Evolutionary conservation across 2,113 vertebrate genomes (phyloP).

Genomic region (Misgurnus anguillicaudatus): DNA sequence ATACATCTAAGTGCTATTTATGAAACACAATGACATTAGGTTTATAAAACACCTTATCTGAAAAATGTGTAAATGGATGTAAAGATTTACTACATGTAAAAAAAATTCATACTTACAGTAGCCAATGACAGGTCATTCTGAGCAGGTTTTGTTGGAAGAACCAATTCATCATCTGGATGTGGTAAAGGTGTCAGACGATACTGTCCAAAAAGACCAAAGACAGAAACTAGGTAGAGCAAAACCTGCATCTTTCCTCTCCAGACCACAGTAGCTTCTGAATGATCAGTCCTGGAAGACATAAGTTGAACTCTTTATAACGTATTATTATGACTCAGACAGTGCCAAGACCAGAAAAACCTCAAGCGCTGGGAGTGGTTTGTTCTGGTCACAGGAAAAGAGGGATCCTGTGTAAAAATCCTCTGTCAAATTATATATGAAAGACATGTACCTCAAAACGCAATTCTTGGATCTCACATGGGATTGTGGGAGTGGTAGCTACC

Average conservation of each 20-base stretch:
- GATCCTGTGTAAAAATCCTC: slow-evolving; percentile 22
- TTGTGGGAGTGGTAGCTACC: not conserved
- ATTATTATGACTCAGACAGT: slow-evolving; percentile 72
- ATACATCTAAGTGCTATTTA: no score
- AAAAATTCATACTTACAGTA: slow-evolving; percentile 76
- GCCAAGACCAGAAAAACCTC: slow-evolving; percentile 66
- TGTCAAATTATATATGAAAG: slow-evolving; percentile 36
- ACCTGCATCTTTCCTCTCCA: slow-evolving; percentile 30
- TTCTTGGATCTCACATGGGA: slow-evolving; percentile 16
- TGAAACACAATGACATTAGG: no score
- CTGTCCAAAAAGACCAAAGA: slow-evolving; percentile 51
- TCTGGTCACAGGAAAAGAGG: slow-evolving; percentile 51
- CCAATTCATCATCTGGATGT: slow-evolving; percentile 44
- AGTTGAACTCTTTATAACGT: slow-evolving; percentile 72
- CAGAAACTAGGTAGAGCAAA: slow-evolving; percentile 54
- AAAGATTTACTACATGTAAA: not conserved
- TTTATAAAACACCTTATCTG: not conserved
- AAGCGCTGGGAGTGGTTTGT: slow-evolving; percentile 74
- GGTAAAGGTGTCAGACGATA: slow-evolving; percentile 61
- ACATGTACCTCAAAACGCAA: slow-evolving; percentile 10
- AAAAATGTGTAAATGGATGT: slow-evolving; percentile 50
- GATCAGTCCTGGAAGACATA: slow-evolving; percentile 46
- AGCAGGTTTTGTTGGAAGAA: slow-evolving; percentile 47
- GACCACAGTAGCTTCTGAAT: slow-evolving; percentile 39
- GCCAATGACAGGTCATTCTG: slow-evolving; percentile 68